Percentiles rank a stretch among this genome's conserved stretches.
phyloP scores from a whole-genome alignment of 1,140 invertebrate species.

The Trachymyrmex septentrionalis region DNA sequence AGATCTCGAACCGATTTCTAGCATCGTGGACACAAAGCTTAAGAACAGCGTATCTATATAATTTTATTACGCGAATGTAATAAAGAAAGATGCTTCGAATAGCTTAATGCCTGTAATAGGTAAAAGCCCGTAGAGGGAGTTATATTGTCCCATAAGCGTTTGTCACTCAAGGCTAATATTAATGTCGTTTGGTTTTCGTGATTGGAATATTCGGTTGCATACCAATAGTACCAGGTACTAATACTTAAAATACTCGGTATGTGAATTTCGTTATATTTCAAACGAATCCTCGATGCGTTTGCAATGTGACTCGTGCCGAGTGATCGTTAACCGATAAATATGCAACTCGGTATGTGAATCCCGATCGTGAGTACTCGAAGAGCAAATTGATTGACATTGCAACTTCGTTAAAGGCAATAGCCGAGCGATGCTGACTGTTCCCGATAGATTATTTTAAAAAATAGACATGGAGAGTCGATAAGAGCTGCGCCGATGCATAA shows the following conservation, averaged over 20 bases:
- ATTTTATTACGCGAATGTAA: background rate
- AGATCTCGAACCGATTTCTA: no score
- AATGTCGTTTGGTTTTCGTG: background rate
- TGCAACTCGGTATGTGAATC: conserved; percentile 33
- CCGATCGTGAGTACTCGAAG: conserved; percentile 29
- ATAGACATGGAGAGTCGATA: conserved; percentile 39
- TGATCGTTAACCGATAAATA: conserved; percentile 53
- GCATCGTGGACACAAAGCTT: no score
- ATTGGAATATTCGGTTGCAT: conserved; percentile 4
- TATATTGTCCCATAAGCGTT: background rate
- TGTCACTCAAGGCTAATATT: conserved; percentile 2
- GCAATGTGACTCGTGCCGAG: conserved; percentile 40
- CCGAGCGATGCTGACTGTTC: background rate
- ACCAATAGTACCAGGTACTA: no score
- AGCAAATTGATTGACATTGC: conserved; percentile 53
- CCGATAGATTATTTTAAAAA: conserved; percentile 43
- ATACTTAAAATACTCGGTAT: background rate
- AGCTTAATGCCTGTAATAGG: background rate
- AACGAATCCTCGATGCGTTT: conserved; percentile 44
- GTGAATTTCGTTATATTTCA: conserved; percentile 41
- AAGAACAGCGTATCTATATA: background rate
- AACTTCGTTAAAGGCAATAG: conserved; percentile 48
- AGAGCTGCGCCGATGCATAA: conserved; percentile 26
- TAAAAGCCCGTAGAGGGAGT: background rate
- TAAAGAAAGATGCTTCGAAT: background rate